phyloP scores from a whole-genome alignment of 2,888 invertebrate genomes.

The Diaperis boleti region DNA sequence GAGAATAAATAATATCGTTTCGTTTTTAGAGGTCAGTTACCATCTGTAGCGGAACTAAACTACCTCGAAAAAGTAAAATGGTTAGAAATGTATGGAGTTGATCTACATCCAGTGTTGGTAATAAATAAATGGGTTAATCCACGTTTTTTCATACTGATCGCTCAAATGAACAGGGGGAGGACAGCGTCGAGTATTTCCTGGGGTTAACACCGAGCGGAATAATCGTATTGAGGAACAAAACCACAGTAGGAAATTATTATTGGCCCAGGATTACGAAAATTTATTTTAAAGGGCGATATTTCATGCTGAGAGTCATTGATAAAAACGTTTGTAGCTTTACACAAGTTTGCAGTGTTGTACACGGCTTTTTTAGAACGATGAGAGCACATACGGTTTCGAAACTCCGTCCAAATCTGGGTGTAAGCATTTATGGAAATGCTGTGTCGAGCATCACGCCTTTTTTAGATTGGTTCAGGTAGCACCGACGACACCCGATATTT shows the following conservation, averaged over 20 bases:
- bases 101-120: slow-evolving; percentile 95
- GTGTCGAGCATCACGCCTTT: slow-evolving; percentile 95
- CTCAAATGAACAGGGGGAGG: slow-evolving; percentile 82
- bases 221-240: slow-evolving; percentile 93
- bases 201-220: slow-evolving; percentile 96
- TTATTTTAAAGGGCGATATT: slow-evolving; percentile 95
- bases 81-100: slow-evolving; percentile 98
- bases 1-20: slow-evolving; percentile 14
- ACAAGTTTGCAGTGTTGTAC: slow-evolving; percentile 66
- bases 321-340: slow-evolving; percentile 84
- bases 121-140: slow-evolving; percentile 62
- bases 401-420: slow-evolving; percentile 92
- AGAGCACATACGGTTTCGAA: slow-evolving; percentile 96
- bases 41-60: slow-evolving; percentile 92
- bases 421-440: slow-evolving; percentile 96
- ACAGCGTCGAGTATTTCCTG: slow-evolving; percentile 95
- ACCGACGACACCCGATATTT: slow-evolving; percentile 80
- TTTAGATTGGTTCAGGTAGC: slow-evolving; percentile 88
- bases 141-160: slow-evolving; percentile 18
- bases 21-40: slow-evolving; percentile 83
- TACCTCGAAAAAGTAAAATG: slow-evolving; percentile 98
- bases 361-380: slow-evolving; percentile 79
- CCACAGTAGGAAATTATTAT: slow-evolving; percentile 97
- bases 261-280: slow-evolving; percentile 98
- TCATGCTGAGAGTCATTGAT: slow-evolving; percentile 93